Conservation (phyloP, 1,140 invertebrate species). For the Lycorma delicatula region DNA sequence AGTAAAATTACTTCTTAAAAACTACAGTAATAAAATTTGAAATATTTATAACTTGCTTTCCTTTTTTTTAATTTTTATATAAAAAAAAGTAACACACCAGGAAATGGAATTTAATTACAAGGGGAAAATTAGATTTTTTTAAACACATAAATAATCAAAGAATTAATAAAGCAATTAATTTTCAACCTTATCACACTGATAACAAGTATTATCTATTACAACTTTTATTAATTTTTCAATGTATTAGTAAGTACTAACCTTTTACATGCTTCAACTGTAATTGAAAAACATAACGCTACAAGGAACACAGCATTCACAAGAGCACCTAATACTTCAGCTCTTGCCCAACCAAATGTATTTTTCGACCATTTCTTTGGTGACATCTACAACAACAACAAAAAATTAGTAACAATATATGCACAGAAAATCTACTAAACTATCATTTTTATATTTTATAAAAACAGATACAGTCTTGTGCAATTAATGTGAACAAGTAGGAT, state of each 20-base stretch:
- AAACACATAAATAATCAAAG: too few relatives aligned
- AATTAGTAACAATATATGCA: not conserved
- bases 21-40: too few relatives aligned
- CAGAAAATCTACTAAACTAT: not conserved
- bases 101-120: too few relatives aligned
- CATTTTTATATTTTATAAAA: too few relatives aligned
- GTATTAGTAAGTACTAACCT: conserved; percentile 41
- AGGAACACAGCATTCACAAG: conserved; percentile 87
- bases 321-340: conserved; percentile 88
- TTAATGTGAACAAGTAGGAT: too few relatives aligned
- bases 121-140: too few relatives aligned
- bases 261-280: conserved; percentile 82
- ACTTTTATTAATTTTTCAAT: not conserved
- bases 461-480: too few relatives aligned
- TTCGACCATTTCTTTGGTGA: conserved; percentile 92
- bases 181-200: not conserved
- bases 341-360: conserved; percentile 90
- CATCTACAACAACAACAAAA: conserved; percentile 55
- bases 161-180: too few relatives aligned
- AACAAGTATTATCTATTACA: not conserved
- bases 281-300: conserved; percentile 87
- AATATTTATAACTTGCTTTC: too few relatives aligned
- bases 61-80: too few relatives aligned
- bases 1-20: too few relatives aligned
- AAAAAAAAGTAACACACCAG: too few relatives aligned